These are phyloP conservation scores for Nemapogon koenigi DNA, from an alignment of 2,888 invertebrate species.

Conservation along the genomic window DNA sequence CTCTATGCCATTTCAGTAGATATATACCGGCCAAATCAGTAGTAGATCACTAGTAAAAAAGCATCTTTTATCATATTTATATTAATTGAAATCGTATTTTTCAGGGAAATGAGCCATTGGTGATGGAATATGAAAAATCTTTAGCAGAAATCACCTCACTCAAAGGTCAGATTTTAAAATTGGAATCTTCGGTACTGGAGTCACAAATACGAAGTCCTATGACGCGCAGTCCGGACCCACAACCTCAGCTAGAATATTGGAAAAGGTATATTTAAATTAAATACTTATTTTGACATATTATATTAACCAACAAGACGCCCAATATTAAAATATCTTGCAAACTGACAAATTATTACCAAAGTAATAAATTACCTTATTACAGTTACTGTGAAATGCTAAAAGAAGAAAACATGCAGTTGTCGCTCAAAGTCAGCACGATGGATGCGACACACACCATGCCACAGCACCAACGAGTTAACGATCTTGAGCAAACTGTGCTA, in stretches of 20 bases:
- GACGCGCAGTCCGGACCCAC: conserved; percentile 23
- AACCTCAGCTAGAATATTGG: conserved; percentile 48
- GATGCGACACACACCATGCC: conserved; percentile 31
- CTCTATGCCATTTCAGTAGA: too few relatives aligned
- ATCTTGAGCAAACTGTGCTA: conserved; percentile 58
- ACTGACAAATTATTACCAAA: too few relatives aligned
- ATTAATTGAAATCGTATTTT: conserved; percentile 12
- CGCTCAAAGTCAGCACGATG: conserved; percentile 33
- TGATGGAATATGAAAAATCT: conserved; percentile 59
- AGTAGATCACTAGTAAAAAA: too few relatives aligned
- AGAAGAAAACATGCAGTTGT: conserved; percentile 63
- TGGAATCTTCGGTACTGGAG: conserved; percentile 51
- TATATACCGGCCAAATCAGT: too few relatives aligned
- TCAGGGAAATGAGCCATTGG: conserved; percentile 57
- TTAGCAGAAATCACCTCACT: conserved; percentile 62
- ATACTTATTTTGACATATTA: too few relatives aligned
- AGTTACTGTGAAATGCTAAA: conserved; percentile 69
- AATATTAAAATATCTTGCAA: too few relatives aligned
- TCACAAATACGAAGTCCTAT: conserved; percentile 41
- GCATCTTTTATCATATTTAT: too few relatives aligned
- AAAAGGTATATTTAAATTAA: conserved; percentile 30
- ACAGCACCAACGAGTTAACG: conserved; percentile 41
- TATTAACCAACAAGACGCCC: too few relatives aligned
- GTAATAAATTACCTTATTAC: too few relatives aligned
- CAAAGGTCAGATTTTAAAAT: conserved; percentile 49